phyloP scores from a whole-genome alignment of 2,113 vertebrate genomes.

The Xenopus tropicalis region DNA sequence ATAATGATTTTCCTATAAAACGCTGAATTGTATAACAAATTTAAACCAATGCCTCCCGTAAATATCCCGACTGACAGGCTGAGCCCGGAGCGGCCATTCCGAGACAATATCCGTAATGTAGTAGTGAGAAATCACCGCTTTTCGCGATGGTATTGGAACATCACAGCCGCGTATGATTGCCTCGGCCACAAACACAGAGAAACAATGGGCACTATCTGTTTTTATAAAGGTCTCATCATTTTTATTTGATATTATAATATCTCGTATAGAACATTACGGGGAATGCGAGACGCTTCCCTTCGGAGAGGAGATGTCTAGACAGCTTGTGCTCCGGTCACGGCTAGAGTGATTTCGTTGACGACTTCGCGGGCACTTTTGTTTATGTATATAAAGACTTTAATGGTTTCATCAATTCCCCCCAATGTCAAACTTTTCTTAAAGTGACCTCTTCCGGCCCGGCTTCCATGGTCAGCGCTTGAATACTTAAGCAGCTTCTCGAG shows the following conservation, averaged over 20 bases:
- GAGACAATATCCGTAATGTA: too few species aligned
- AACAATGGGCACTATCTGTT: constrained; percentile 5
- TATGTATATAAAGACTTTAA: not conserved
- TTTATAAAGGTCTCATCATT: not conserved
- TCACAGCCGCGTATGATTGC: not conserved
- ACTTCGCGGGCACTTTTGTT: not conserved
- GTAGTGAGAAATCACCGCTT: not conserved
- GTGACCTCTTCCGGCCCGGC: not conserved
- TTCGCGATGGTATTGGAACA: constrained; percentile 3
- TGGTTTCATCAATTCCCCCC: not conserved
- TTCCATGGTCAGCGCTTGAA: not conserved
- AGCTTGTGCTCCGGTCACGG: not conserved
- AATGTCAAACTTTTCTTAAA: not conserved
- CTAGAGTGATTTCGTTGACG: not conserved
- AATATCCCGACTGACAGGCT: constrained; percentile 1
- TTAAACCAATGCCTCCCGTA: not conserved
- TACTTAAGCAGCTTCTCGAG: too few species aligned
- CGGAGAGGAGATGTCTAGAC: constrained; percentile 22
- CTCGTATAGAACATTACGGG: constrained; percentile 3
- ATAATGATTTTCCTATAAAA: too few species aligned
- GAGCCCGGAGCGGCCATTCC: not conserved
- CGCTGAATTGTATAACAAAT: not conserved
- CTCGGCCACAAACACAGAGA: not conserved
- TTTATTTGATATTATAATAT: constrained; percentile 13
- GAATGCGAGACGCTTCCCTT: not conserved